Evolutionary conservation across 2,113 vertebrate species (phyloP), one percentile per base, ranked within the genome.

Genomic region (Hydropotes inermis): DNA sequence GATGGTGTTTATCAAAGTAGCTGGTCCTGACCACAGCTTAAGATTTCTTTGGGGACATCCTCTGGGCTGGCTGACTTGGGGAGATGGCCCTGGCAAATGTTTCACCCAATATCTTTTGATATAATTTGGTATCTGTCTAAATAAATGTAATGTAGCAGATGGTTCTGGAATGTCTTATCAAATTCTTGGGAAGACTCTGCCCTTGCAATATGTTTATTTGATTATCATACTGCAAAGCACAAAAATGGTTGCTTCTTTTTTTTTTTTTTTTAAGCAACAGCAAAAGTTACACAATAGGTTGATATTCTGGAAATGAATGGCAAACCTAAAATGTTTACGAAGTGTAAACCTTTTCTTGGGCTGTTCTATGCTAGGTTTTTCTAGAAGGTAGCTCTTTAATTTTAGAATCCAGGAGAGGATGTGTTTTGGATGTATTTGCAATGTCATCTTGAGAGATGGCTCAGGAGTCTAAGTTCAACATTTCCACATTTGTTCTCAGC

Each of bases 191-290:
- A 97, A 89, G 94, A 95, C 70, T 97, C 30, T 96, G 97, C 57
- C 97, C 96, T 98, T 96, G 93, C 97, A 97, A 87, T 98, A 93
- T 95, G 96, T 95, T 84, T 89, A 95, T 98, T 94, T 97, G 88
- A 95, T 97, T 81, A 61, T 86, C 79, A 47, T 87, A 12, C 79
- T 85, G 47, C 52, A 94, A 96, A 96, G 76, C 74, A 60, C 57
- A 95, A 79, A 87, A 89, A 86, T 61, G 85, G 82, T 79, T 39
- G 45, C 87, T 60, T 83, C 87, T 13, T 94, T 89, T 28, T 30
- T 76, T 33, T 52, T 93, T 58, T 76, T 81, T 60, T 54, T 70
- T 21, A 9, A 61, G 57, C 54, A 76, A 45, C 36, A 87, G 74
- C 64, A 67, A 85, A 91, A 92, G 39, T 61, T 67, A 78, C 45